These are phyloP conservation scores for Trichacis sp. DNA, from an alignment of 2,888 invertebrate species.

Conservation along the genomic window DNA sequence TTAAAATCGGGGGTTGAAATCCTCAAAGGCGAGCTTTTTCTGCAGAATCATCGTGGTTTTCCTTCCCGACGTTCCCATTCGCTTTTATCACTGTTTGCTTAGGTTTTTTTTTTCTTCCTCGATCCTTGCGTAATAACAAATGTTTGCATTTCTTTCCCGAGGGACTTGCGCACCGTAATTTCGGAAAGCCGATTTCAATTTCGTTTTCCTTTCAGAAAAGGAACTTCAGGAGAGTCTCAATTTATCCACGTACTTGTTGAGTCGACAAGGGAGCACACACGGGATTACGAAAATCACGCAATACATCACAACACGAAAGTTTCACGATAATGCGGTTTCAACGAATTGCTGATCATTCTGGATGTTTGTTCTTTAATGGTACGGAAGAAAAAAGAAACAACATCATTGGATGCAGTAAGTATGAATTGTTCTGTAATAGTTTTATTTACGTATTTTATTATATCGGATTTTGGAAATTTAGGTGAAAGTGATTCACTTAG, in stretches of 20 bases:
- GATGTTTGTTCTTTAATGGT: neutral
- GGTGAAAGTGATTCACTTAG: too few species aligned
- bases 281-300: conserved; percentile 40
- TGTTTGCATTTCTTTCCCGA: conserved; percentile 65
- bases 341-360: conserved; percentile 7
- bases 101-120: conserved; percentile 22
- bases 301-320: conserved; percentile 30
- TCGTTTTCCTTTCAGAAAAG: conserved; percentile 59
- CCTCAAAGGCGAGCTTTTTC: conserved; percentile 52
- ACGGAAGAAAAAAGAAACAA: neutral
- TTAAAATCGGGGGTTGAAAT: conserved; percentile 51
- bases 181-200: conserved; percentile 68
- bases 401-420: conserved; percentile 4
- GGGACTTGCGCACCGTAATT: conserved; percentile 59
- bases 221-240: conserved; percentile 55
- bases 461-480: too few species aligned
- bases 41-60: conserved; percentile 32
- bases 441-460: too few species aligned
- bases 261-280: conserved; percentile 29
- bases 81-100: conserved; percentile 38
- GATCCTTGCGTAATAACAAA: conserved; percentile 34
- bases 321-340: conserved; percentile 17
- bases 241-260: conserved; percentile 40
- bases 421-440: too few species aligned
- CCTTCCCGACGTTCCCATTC: conserved; percentile 23